Evolutionary conservation across 2,113 vertebrate genomes (phyloP).

Genomic region (Agapornis roseicollis): DNA sequence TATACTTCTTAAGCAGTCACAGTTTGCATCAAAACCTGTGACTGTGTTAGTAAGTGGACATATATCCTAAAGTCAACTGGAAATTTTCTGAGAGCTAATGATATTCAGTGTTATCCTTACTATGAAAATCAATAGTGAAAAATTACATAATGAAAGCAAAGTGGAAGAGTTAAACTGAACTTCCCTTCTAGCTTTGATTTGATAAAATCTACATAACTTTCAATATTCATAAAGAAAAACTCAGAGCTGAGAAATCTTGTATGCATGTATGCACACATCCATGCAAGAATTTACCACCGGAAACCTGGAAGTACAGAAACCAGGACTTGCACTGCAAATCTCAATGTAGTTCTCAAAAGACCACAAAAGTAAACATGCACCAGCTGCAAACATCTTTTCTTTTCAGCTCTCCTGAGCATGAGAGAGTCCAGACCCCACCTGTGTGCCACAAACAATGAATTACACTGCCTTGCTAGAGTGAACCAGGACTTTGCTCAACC

Average conservation of each 20-base stretch:
- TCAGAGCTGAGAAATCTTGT: neutral
- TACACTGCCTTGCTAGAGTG: neutral
- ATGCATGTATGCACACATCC: neutral
- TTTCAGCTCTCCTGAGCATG: neutral
- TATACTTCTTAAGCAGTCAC: neutral
- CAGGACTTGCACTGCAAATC: neutral
- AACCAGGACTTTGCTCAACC: neutral
- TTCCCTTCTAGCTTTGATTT: neutral
- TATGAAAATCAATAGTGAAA: neutral
- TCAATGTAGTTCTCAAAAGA: neutral
- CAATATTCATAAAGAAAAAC: neutral
- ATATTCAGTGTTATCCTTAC: neutral
- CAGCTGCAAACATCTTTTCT: neutral
- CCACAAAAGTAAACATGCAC: neutral
- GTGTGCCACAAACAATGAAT: neutral
- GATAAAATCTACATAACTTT: neutral
- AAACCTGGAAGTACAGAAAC: neutral
- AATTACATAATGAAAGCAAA: neutral
- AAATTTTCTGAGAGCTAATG: neutral
- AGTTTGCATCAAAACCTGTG: neutral
- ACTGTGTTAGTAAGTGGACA: neutral
- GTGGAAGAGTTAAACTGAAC: neutral
- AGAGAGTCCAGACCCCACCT: neutral
- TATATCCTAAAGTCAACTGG: neutral
- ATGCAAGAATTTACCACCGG: neutral